Evolutionary conservation across 2,888 invertebrate species (phyloP).

Genomic region (Unio pictorum): DNA sequence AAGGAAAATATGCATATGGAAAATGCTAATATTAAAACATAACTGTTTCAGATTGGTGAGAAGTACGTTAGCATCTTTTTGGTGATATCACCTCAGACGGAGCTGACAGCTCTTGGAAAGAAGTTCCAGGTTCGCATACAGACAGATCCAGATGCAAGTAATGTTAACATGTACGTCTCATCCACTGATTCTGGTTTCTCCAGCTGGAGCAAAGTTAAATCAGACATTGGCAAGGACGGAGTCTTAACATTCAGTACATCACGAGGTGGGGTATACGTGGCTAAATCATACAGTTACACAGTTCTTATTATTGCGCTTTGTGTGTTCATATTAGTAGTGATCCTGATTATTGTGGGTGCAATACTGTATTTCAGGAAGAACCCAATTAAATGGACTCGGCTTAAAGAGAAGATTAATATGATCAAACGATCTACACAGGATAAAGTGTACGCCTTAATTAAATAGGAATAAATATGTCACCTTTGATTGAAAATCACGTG

Average conservation of each 20-base stretch:
- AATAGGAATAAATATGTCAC: no score
- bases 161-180: conserved; percentile 48
- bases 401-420: conserved; percentile 8
- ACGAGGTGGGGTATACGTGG: conserved; percentile 64
- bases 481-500: no score
- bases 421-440: no score
- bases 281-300: conserved; percentile 41
- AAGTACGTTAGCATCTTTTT: conserved; percentile 62
- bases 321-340: conserved; percentile 46
- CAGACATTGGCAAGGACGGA: conserved; percentile 39
- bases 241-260: conserved; percentile 47
- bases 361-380: conserved; percentile 46
- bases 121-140: conserved; percentile 41
- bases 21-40: neutral
- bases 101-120: conserved; percentile 39
- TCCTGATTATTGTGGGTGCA: conserved; percentile 47
- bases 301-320: conserved; percentile 59
- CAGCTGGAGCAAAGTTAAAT: conserved; percentile 56
- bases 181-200: conserved; percentile 42
- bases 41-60: conserved; percentile 51
- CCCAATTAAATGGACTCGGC: neutral
- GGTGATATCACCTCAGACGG: conserved; percentile 53
- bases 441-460: no score
- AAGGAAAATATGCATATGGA: neutral
- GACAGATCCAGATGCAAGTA: conserved; percentile 33